Conservation (phyloP, 92 coral and sea anemone genomes). For the Porites rus region DNA sequence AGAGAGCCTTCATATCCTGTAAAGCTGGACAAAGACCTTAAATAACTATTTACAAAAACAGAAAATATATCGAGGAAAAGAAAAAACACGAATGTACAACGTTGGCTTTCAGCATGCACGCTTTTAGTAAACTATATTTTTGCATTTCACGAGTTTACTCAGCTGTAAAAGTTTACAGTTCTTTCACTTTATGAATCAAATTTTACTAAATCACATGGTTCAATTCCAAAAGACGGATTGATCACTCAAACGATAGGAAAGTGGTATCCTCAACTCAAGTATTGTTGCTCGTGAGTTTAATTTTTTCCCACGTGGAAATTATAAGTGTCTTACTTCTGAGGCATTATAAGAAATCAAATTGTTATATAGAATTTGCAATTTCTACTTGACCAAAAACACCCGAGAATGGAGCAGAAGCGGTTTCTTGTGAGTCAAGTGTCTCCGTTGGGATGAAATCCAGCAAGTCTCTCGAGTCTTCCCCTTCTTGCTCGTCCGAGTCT, state of each 20-base stretch:
- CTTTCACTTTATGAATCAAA: background rate
- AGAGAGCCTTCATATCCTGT: no score
- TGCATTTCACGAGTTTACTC: no score
- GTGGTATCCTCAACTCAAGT: background rate
- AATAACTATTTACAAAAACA: no score
- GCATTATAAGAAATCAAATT: background rate
- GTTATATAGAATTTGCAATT: conserved; percentile 36
- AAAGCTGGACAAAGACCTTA: background rate
- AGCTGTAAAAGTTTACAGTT: background rate
- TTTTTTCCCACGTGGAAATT: background rate
- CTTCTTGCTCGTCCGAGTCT: conserved; percentile 57
- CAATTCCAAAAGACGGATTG: no score
- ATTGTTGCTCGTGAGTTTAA: background rate
- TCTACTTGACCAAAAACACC: conserved; percentile 45
- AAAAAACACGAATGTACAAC: background rate
- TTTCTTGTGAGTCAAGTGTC: conserved; percentile 27
- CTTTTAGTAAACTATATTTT: background rate
- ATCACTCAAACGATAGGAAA: no score
- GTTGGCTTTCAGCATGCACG: background rate
- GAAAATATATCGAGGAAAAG: background rate
- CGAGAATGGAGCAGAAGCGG: conserved; percentile 17
- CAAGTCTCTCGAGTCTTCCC: conserved; percentile 35
- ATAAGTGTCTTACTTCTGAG: no score
- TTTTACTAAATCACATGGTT: background rate
- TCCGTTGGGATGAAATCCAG: conserved; percentile 40